Conservation (phyloP, 1,140 invertebrate species). For the Chironomus tepperi region DNA sequence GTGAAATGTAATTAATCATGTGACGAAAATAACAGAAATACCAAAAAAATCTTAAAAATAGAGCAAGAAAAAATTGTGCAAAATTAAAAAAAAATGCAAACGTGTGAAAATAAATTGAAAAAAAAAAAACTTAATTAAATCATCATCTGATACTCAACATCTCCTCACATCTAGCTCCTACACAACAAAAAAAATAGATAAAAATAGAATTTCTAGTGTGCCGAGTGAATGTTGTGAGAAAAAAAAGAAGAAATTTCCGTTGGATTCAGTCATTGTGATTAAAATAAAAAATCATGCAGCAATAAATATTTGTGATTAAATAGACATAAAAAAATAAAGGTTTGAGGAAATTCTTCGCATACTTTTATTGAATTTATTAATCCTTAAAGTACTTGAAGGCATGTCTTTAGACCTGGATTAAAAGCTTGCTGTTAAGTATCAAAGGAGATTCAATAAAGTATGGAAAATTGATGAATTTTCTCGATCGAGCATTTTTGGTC, state of each 20-base stretch:
- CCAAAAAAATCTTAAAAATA: neutral
- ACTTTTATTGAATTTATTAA: neutral
- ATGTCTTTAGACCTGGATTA: slow-evolving; percentile 10
- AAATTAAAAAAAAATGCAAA: neutral
- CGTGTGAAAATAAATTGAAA: neutral
- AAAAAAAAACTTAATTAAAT: neutral
- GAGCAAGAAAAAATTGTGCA: neutral
- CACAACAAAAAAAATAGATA: neutral
- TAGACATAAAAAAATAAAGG: neutral
- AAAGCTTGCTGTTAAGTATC: neutral
- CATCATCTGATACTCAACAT: slow-evolving; percentile 1
- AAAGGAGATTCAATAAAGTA: too few relatives aligned
- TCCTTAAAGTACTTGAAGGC: neutral
- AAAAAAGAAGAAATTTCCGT: neutral
- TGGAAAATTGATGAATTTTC: too few relatives aligned
- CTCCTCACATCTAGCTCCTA: neutral
- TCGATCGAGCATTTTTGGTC: too few relatives aligned
- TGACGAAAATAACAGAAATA: neutral
- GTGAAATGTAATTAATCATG: neutral
- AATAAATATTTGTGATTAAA: too few relatives aligned
- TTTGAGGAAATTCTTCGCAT: neutral
- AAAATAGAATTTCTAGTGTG: neutral
- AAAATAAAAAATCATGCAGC: too few relatives aligned
- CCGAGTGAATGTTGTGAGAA: neutral
- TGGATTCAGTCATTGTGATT: neutral